Evolutionary conservation across 2,797 vertebrate species (phyloP).

Genomic region (Ptychadena robeensis): DNA sequence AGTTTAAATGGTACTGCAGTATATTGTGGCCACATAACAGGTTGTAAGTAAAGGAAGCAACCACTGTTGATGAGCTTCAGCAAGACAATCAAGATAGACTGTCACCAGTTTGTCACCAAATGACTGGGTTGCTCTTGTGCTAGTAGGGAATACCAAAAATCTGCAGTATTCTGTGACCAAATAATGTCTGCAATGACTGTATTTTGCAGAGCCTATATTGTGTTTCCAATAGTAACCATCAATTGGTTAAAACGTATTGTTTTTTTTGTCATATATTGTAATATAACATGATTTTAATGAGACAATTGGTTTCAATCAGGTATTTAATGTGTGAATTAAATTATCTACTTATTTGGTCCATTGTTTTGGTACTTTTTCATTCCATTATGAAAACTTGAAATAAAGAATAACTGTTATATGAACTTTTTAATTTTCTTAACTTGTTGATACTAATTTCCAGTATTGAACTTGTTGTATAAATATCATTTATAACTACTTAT

Average conservation of each 20-base stretch:
- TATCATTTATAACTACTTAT: no score
- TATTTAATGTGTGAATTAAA: no score
- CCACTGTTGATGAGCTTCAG: background rate
- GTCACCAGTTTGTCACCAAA: no score
- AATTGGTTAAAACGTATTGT: background rate
- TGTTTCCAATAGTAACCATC: background rate
- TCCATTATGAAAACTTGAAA: no score
- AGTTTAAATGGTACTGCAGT: background rate
- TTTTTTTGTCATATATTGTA: no score
- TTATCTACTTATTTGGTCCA: no score
- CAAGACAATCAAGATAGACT: background rate
- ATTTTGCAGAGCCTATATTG: background rate
- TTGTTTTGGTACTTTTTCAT: background rate
- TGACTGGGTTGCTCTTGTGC: background rate
- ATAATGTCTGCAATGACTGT: background rate
- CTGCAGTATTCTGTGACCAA: background rate
- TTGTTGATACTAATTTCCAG: no score
- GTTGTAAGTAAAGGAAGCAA: background rate
- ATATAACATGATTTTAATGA: no score
- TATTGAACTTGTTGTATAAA: no score
- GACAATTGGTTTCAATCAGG: no score
- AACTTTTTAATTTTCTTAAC: background rate
- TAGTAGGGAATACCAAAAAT: background rate
- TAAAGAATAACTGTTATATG: background rate
- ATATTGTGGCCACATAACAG: background rate